Conservation (phyloP, 2,797 vertebrate species). For the Eurystomus glaucurus region DNA sequence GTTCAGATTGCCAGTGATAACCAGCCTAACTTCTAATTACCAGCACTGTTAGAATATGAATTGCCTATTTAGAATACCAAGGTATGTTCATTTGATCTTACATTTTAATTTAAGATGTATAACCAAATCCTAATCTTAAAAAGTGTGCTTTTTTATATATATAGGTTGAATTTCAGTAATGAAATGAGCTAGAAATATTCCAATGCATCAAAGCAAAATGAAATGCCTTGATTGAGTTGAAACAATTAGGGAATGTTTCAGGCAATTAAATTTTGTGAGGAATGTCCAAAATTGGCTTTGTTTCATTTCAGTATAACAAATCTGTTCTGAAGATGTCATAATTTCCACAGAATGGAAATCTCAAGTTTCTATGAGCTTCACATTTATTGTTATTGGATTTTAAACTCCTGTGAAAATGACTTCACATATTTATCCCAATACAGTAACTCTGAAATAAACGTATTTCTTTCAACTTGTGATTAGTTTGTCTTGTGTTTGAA, state of each 20-base stretch:
- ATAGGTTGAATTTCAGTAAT: not conserved
- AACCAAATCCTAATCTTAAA: not conserved
- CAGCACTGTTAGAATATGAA: not conserved
- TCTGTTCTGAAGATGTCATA: slow-evolving; percentile 27
- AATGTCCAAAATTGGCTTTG: slow-evolving; percentile 43
- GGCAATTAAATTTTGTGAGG: slow-evolving; percentile 53
- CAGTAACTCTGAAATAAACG: not conserved
- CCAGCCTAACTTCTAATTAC: not conserved
- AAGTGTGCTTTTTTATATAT: not conserved
- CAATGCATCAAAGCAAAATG: slow-evolving; percentile 54
- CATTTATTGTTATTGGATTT: slow-evolving; percentile 44
- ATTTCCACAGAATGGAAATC: slow-evolving; percentile 37
- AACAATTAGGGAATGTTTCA: slow-evolving; percentile 64
- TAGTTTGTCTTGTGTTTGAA: slow-evolving; percentile 42
- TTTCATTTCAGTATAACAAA: slow-evolving; percentile 41
- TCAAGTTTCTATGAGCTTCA: slow-evolving; percentile 31
- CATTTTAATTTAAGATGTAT: slow-evolving; percentile 24
- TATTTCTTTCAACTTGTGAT: slow-evolving; percentile 10
- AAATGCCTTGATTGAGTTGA: slow-evolving; percentile 52
- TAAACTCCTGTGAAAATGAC: slow-evolving; percentile 37
- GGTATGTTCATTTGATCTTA: not conserved
- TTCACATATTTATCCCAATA: slow-evolving; percentile 50
- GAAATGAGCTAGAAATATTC: slow-evolving; percentile 30
- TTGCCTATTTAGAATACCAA: not conserved
- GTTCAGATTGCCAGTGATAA: not conserved